Percentiles rank a stretch among this genome's conserved stretches.
These are phyloP conservation scores for Ectemnius lituratus DNA, from an alignment of 2,888 invertebrate species.

Conservation along the genomic window DNA sequence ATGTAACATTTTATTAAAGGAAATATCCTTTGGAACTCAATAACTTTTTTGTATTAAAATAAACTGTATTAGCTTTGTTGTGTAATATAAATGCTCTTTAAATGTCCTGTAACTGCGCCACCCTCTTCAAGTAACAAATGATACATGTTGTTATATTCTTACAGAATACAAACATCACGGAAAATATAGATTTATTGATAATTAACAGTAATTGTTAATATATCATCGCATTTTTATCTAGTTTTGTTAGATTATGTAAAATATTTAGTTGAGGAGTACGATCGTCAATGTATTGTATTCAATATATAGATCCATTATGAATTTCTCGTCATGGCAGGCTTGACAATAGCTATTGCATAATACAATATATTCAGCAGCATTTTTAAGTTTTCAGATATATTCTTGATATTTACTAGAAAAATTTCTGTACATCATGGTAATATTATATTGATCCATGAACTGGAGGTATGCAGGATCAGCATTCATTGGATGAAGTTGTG, in stretches of 20 bases:
- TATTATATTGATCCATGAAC: background rate
- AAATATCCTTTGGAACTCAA: too few species aligned
- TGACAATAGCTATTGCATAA: conserved; percentile 19
- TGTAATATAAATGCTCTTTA: conserved; percentile 40
- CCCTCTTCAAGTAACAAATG: conserved; percentile 39
- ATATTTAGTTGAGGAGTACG: conserved; percentile 37
- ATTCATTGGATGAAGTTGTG: conserved; percentile 6
- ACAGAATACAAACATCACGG: conserved; percentile 25
- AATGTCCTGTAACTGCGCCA: conserved; percentile 22
- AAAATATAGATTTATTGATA: conserved; percentile 31
- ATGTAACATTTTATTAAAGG: too few species aligned
- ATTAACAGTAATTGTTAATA: conserved; percentile 31
- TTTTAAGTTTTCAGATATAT: conserved; percentile 3
- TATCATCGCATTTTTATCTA: conserved; percentile 30
- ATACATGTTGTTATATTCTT: conserved; percentile 37
- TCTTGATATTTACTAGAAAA: background rate
- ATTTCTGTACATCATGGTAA: conserved; percentile 8
- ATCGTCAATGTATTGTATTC: conserved; percentile 26
- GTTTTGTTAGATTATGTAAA: conserved; percentile 28
- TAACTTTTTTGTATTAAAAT: too few species aligned
- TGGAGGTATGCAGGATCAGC: conserved; percentile 6
- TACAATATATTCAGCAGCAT: background rate
- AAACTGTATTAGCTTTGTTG: background rate
- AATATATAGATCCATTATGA: conserved; percentile 39
- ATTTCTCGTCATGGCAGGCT: conserved; percentile 44